Evolutionary conservation across 1,140 invertebrate species (phyloP), one percentile per base, ranked within the genome.

Genomic region (Eumaeus atala): DNA sequence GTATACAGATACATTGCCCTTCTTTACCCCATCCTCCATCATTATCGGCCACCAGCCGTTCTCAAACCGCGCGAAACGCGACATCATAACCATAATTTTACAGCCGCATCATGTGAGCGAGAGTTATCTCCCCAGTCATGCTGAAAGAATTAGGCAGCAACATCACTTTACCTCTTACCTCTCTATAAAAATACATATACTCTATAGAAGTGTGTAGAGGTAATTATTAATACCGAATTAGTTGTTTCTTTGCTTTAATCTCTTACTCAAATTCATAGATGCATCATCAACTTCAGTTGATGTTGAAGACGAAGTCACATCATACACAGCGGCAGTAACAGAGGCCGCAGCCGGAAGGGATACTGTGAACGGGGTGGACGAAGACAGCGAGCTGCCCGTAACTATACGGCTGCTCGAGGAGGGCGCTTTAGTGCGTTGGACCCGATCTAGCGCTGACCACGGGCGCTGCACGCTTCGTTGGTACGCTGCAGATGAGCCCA

Each of bases 381-480:
- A 36, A 8, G 53, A 34, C 9, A 60, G 52, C 18, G 67, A 64
- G 55, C 58, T 77, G 50, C 50, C 64, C 50, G 79, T 79, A 55
- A 66, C 56, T n/a, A 69, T 74, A 52, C 67, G 74, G 1, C 73
- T 79, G 47, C 51, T 63, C 44, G 61, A 68, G 17, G 67, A 68
- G 38, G 64, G 65, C 42, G 66, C 61, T 34, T 52, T 66, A 21
- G 62, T 64, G 54, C 61, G 65, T 8, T 64, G 67, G 67, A 49
- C 54, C 44, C 60, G 72, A 40, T 65, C 56, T 37, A 56, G 56
- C 21, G 36, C 0, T 8, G 61, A 57, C 48, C 55, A 38, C 34
- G 51, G 54, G 17, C 66, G 71, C 53, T 79, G 78, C 61, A 56
- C 62, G 21, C 48, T 79, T 62, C 68, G 76, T 51, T 82, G 78